Evolutionary conservation across 2,113 vertebrate genomes (phyloP).

Genomic region (Cyphomyrus plagiostoma): DNA sequence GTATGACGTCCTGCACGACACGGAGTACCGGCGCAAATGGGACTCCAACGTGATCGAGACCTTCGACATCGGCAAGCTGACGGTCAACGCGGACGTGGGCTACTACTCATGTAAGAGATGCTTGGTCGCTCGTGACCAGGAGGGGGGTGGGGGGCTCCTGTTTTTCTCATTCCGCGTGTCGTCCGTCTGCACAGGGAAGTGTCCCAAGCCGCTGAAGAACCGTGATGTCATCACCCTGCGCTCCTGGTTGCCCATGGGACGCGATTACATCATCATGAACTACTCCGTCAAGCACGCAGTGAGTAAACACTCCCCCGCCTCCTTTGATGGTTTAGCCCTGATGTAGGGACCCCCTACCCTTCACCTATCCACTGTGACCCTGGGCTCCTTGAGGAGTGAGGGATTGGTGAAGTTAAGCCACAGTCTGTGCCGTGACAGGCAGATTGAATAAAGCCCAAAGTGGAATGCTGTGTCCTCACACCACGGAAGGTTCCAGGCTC

Average conservation of each 20-base stretch:
- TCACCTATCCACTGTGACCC: background rate
- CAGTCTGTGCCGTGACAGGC: background rate
- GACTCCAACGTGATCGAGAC: constrained; percentile 93
- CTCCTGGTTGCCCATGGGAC: constrained; percentile 86
- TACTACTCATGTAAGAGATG: constrained; percentile 82
- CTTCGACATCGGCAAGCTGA: constrained; percentile 89
- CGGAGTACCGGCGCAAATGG: constrained; percentile 86
- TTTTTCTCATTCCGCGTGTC: background rate
- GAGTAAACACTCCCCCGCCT: constrained; percentile 44
- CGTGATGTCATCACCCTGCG: constrained; percentile 90
- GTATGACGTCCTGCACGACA: constrained; percentile 91
- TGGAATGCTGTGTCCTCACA: background rate
- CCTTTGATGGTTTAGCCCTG: background rate
- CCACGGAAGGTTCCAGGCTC: background rate
- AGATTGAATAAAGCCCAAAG: background rate
- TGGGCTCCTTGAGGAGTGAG: background rate
- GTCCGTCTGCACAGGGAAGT: constrained; percentile 68
- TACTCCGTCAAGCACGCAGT: constrained; percentile 89
- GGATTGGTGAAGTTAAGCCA: background rate
- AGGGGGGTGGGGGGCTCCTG: background rate
- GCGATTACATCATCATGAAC: constrained; percentile 98
- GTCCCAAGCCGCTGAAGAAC: constrained; percentile 87
- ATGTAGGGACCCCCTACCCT: background rate
- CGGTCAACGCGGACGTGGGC: constrained; percentile 85
- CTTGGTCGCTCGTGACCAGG: background rate